phyloP scores from a whole-genome alignment of 2,888 invertebrate genomes.

The Enchytraeus crypticus region DNA sequence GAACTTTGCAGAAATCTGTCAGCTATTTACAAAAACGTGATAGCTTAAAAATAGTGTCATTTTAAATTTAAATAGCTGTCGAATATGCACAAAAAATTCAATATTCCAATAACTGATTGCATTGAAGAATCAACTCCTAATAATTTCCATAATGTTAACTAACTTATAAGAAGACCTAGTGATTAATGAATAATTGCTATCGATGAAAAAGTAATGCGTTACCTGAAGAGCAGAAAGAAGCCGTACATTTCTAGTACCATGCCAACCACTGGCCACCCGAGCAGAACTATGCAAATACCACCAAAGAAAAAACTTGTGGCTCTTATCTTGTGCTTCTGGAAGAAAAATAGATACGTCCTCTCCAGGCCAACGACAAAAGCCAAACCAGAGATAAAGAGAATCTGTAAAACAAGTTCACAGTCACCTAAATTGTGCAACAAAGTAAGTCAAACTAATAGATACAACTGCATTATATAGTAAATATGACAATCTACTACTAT shows the following conservation, averaged over 20 bases:
- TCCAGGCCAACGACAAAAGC: conserved; percentile 92
- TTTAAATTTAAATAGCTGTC: too few relatives aligned
- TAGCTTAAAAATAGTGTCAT: too few relatives aligned
- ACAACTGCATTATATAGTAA: background rate
- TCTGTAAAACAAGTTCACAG: conserved; percentile 61
- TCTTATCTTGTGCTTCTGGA: conserved; percentile 88
- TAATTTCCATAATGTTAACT: too few relatives aligned
- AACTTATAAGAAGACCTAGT: too few relatives aligned
- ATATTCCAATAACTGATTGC: too few relatives aligned
- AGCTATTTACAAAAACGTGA: too few relatives aligned
- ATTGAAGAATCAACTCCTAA: too few relatives aligned
- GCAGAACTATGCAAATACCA: conserved; percentile 74
- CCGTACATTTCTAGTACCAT: conserved; percentile 96
- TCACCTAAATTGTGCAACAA: background rate
- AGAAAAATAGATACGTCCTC: conserved; percentile 91
- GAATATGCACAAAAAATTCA: too few relatives aligned
- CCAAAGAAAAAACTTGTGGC: conserved; percentile 82
- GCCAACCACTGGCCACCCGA: conserved; percentile 92
- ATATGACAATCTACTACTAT: too few relatives aligned
- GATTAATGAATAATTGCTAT: too few relatives aligned
- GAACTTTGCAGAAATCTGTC: too few relatives aligned
- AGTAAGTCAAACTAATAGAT: background rate
- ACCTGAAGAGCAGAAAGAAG: conserved; percentile 65
- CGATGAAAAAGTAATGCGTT: too few relatives aligned
- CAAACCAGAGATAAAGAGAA: conserved; percentile 86